Conservation (phyloP, 2,113 vertebrate genomes). For the Pedetes capensis region DNA sequence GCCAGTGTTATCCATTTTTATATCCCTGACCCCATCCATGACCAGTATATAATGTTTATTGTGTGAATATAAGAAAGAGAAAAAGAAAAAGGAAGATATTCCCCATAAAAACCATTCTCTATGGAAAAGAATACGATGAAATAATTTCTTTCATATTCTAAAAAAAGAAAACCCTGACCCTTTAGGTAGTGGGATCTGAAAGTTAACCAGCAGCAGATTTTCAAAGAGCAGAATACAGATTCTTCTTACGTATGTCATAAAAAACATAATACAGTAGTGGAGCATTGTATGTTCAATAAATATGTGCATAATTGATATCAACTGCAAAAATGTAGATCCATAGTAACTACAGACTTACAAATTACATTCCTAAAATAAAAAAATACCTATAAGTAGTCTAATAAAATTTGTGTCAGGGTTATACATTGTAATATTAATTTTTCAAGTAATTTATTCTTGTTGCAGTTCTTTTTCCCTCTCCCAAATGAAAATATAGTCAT, state of each 20-base stretch:
- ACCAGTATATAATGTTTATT: background rate
- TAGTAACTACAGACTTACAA: background rate
- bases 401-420: background rate
- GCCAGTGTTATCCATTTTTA: background rate
- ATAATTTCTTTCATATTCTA: background rate
- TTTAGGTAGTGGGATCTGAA: background rate
- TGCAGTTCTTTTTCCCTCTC: background rate
- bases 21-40: background rate
- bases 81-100: background rate
- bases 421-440: background rate
- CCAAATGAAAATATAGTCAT: conserved; percentile 14
- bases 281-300: conserved; percentile 20
- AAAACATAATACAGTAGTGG: background rate
- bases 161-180: background rate
- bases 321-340: background rate
- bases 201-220: background rate
- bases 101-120: background rate
- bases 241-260: background rate
- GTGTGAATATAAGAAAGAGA: background rate
- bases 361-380: background rate
- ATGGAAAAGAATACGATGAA: background rate
- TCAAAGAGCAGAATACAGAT: conserved; percentile 15
- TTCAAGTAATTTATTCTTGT: background rate
- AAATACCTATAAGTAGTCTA: background rate
- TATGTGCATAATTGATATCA: background rate